phyloP scores from a whole-genome alignment of 2,113 vertebrate genomes.

The Nothoprocta pentlandii region DNA sequence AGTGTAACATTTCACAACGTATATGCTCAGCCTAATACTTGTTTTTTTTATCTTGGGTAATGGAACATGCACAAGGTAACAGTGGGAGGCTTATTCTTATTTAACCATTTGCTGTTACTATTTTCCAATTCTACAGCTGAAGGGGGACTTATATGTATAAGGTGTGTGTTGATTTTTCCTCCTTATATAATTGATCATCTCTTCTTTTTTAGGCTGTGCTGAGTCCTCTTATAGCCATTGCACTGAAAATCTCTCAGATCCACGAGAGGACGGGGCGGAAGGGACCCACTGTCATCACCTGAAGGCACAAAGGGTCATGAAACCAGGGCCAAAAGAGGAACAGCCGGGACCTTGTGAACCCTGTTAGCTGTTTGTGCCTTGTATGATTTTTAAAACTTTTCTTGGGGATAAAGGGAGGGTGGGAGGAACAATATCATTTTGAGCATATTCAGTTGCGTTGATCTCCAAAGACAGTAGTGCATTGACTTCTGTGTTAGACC shows the following conservation, averaged over 20 bases:
- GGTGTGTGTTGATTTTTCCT: neutral
- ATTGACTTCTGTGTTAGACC: slow-evolving; percentile 58
- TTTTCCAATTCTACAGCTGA: neutral
- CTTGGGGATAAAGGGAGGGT: slow-evolving; percentile 27
- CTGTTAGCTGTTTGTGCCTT: slow-evolving; percentile 80
- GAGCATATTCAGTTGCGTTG: slow-evolving; percentile 50
- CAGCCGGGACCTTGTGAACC: slow-evolving; percentile 45
- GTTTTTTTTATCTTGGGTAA: neutral
- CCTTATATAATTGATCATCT: slow-evolving; percentile 7
- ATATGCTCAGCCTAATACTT: neutral
- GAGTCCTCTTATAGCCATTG: slow-evolving; percentile 96
- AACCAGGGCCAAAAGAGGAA: slow-evolving; percentile 75
- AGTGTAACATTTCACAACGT: neutral
- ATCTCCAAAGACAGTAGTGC: slow-evolving; percentile 36
- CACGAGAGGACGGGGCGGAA: slow-evolving; percentile 93
- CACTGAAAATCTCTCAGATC: slow-evolving; percentile 96
- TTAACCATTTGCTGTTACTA: neutral
- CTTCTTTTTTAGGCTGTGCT: slow-evolving; percentile 87
- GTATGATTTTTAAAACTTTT: slow-evolving; percentile 67
- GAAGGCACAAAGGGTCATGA: slow-evolving; percentile 65
- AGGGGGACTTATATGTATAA: neutral
- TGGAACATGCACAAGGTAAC: neutral
- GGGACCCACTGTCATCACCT: slow-evolving; percentile 96
- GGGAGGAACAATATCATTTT: slow-evolving; percentile 46
- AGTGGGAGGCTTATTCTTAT: neutral